These are phyloP conservation scores for Diabrotica undecimpunctata DNA, from an alignment of 1,140 invertebrate species.

Conservation along the genomic window DNA sequence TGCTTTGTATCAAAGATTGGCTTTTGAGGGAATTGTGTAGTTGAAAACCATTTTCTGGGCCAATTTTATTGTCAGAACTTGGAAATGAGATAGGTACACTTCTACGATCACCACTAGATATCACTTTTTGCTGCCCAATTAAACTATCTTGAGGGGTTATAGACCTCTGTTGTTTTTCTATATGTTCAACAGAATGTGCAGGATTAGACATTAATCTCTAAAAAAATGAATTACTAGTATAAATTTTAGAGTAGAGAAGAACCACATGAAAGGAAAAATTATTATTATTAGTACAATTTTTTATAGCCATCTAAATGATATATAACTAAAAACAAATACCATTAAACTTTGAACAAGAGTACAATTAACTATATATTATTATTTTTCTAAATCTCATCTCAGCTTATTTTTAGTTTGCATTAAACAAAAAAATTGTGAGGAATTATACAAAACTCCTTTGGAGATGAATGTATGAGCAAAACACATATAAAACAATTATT, in stretches of 20 bases:
- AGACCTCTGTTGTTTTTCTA: conserved; percentile 80
- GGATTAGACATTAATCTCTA: conserved; percentile 71
- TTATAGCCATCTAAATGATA: no score
- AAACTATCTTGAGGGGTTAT: conserved; percentile 60
- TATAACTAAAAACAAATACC: no score
- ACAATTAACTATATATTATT: no score
- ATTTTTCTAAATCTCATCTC: no score
- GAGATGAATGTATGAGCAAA: no score
- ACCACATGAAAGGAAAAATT: no score
- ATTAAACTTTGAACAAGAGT: no score
- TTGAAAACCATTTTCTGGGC: conserved; percentile 51
- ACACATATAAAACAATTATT: no score
- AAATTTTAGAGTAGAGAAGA: background rate
- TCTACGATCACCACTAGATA: conserved; percentile 45
- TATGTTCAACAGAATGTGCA: conserved; percentile 78
- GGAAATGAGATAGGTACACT: conserved; percentile 42
- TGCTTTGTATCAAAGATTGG: background rate
- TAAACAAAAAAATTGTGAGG: no score
- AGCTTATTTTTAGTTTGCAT: no score
- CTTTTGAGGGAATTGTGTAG: conserved; percentile 33
- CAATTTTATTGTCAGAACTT: conserved; percentile 29
- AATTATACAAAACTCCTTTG: no score
- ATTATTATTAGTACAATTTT: no score
- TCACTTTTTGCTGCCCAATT: conserved; percentile 39
- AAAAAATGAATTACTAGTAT: background rate